These are phyloP conservation scores for Pseudochaenichthys georgianus DNA, from an alignment of 2,797 vertebrate genomes.

Conservation along the genomic window DNA sequence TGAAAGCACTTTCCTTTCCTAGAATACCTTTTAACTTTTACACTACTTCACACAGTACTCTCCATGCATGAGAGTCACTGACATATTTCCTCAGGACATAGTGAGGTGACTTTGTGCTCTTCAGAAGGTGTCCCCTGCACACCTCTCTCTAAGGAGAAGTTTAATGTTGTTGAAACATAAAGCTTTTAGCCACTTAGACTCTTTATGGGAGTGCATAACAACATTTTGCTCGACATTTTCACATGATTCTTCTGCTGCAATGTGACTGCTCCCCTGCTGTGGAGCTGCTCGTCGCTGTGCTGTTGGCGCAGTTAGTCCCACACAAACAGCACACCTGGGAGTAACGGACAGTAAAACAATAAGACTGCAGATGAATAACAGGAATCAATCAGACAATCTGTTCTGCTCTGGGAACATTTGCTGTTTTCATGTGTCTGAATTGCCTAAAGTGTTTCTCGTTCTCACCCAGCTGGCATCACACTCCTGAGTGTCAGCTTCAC, in stretches of 20 bases:
- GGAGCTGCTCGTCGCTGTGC: constrained; percentile 28
- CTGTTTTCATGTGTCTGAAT: constrained; percentile 23
- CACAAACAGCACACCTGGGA: constrained; percentile 52
- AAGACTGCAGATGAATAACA: constrained; percentile 58
- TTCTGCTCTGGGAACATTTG: constrained; percentile 43
- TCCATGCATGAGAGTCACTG: constrained; percentile 16
- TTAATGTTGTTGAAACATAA: constrained; percentile 10
- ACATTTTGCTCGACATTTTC: constrained; percentile 8
- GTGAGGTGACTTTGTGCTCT: constrained; percentile 26
- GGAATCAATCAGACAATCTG: constrained; percentile 52
- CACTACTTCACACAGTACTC: neutral
- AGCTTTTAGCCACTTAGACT: constrained; percentile 34
- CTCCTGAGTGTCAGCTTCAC: constrained; percentile 6
- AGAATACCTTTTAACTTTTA: neutral
- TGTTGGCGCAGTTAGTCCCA: constrained; percentile 41
- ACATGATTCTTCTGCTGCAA: constrained; percentile 27
- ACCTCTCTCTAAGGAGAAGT: constrained; percentile 24
- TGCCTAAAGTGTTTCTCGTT: constrained; percentile 16
- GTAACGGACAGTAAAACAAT: constrained; percentile 57
- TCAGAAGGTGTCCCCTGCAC: constrained; percentile 36
- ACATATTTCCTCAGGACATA: constrained; percentile 26
- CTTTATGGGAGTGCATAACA: constrained; percentile 29
- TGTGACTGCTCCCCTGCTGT: constrained; percentile 54
- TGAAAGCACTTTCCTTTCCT: neutral
- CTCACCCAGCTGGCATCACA: constrained; percentile 35